These are phyloP conservation scores for Malacosoma neustria DNA, from an alignment of 2,888 invertebrate genomes.

Conservation along the genomic window DNA sequence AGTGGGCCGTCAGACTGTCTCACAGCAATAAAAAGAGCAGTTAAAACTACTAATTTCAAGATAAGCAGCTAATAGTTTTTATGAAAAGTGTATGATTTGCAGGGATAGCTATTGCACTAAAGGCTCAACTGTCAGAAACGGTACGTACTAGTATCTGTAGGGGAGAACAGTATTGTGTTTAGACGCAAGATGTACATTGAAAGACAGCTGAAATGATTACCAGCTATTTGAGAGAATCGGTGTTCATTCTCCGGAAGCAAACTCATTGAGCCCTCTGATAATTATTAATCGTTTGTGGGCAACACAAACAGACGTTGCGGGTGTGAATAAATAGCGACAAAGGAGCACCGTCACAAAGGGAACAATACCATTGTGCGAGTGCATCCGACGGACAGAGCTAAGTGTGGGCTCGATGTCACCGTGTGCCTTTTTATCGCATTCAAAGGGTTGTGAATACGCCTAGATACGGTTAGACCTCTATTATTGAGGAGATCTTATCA, in stretches of 20 bases:
- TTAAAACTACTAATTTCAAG: too few relatives aligned
- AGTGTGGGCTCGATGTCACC: background rate
- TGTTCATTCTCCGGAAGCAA: background rate
- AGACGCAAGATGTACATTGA: too few relatives aligned
- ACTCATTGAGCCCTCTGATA: background rate
- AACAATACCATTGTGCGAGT: conserved; percentile 7
- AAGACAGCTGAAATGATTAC: too few relatives aligned
- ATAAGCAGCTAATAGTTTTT: too few relatives aligned
- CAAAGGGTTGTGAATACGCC: background rate
- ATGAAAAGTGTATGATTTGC: too few relatives aligned
- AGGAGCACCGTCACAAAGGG: conserved; percentile 38
- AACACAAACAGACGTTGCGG: background rate
- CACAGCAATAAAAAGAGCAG: too few relatives aligned
- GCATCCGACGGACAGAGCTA: background rate
- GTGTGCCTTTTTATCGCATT: background rate
- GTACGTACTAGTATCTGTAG: too few relatives aligned
- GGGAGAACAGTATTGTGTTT: too few relatives aligned
- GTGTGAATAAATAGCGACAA: conserved; percentile 48
- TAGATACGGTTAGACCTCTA: background rate
- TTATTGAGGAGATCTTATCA: background rate
- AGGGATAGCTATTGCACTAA: too few relatives aligned
- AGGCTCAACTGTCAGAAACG: too few relatives aligned
- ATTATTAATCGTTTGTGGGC: background rate
- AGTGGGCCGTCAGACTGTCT: too few relatives aligned
- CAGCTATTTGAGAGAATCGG: background rate